These are phyloP conservation scores for Drosophila mojavensis DNA, from an alignment of 1,140 invertebrate genomes.

Conservation along the genomic window DNA sequence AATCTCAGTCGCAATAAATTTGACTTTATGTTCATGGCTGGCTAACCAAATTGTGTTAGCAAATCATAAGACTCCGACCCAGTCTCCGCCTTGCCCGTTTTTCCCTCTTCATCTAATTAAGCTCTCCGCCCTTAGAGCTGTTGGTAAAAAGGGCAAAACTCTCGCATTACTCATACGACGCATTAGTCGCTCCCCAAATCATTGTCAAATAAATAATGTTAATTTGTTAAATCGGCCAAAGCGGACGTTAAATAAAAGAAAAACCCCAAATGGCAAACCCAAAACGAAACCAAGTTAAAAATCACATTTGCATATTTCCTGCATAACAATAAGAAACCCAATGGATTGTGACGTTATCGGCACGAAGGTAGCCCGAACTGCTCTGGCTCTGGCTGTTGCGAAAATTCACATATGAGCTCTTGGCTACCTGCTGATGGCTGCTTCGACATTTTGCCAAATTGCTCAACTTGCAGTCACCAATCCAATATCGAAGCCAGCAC, in stretches of 20 bases:
- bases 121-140: conserved; percentile 2
- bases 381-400: background rate
- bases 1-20: conserved; percentile 77
- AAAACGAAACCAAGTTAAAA: conserved; percentile 64
- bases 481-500: background rate
- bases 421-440: conserved; percentile 1
- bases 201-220: conserved; percentile 78
- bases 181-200: conserved; percentile 68
- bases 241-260: background rate
- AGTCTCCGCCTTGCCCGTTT: background rate
- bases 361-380: background rate
- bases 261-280: too few species aligned
- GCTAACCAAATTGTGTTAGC: conserved; percentile 76
- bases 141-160: conserved; percentile 57
- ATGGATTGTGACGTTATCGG: conserved; percentile 71
- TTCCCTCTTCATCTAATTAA: conserved; percentile 62
- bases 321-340: conserved; percentile 77
- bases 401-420: conserved; percentile 1
- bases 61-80: conserved; percentile 51
- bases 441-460: conserved; percentile 1
- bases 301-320: conserved; percentile 80
- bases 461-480: conserved; percentile 14
- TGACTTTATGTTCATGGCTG: conserved; percentile 79
- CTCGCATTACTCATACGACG: conserved; percentile 74
- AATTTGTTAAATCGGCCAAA: conserved; percentile 73